Conservation (phyloP, 2,113 vertebrate genomes). For the Melospiza melodia region DNA sequence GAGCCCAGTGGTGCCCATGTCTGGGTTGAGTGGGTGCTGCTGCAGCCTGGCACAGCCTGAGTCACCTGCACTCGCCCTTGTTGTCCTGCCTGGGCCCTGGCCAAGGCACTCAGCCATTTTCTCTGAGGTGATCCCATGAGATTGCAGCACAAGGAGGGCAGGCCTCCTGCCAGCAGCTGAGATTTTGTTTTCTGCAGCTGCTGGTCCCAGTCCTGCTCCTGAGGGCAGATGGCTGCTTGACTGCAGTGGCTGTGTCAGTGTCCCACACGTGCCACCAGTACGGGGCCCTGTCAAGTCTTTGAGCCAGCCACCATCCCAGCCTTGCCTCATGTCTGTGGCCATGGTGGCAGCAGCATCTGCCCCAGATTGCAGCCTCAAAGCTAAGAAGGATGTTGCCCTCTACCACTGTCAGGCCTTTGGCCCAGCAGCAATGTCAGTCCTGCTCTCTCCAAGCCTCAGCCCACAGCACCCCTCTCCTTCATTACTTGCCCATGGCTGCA, state of each 20-base stretch:
- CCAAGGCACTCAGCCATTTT: not conserved
- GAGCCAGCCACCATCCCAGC: accelerated
- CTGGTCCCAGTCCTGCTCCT: not conserved
- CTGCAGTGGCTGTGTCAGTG: not conserved
- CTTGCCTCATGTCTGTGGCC: accelerated
- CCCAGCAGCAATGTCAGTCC: accelerated
- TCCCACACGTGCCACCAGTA: accelerated
- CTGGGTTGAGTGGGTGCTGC: accelerated
- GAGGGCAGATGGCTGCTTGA: not conserved
- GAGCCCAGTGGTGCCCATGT: accelerated
- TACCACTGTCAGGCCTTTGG: not conserved
- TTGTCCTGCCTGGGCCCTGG: accelerated
- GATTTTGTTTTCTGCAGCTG: not conserved
- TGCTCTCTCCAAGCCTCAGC: not conserved
- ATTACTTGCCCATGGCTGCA: not conserved
- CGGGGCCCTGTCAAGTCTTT: too few relatives aligned
- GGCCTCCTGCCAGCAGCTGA: not conserved
- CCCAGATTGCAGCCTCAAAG: not conserved
- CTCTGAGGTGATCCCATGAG: not conserved
- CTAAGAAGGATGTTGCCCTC: not conserved
- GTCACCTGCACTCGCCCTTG: accelerated
- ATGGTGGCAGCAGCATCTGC: not conserved
- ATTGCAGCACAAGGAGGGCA: accelerated
- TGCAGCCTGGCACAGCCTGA: accelerated
- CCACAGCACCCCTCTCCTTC: not conserved